Evolutionary conservation across 1,140 invertebrate species (phyloP), one percentile per base, ranked within the genome.

Genomic region (Drosophila virilis): DNA sequence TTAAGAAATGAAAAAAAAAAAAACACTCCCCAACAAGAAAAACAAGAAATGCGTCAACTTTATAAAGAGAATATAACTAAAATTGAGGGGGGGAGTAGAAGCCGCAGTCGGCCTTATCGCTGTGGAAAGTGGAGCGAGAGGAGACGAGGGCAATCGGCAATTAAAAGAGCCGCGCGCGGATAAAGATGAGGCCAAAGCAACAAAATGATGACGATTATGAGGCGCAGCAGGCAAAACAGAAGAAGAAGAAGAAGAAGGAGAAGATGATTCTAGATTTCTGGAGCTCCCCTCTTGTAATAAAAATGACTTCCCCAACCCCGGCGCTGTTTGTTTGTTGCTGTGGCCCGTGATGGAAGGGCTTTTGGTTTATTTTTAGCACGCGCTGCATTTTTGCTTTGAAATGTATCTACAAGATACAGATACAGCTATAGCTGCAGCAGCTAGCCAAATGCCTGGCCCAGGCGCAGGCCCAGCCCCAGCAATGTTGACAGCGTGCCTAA

Each of bases 381-480:
- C 33, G 64, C 50, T 69, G 68, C 68, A 71, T 61, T 70, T 68
- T 70, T n/a, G 62, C 69, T 72, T 72, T 66, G 69, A 72, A 72
- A 72, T 73, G 70, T 68, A 73, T 73, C 70, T 46, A 60, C 62
- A 73, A 73, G 70, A 67, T 73, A 42, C 70, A 66, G 15, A 35
- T 38, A 33, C 12, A 33, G 22, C 9, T 1, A n/a, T 32, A 33
- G 57, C n/a, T 13, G n/a, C 15, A 42, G 43, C 35, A 54, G 67
- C 55, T 58, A 66, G 55, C 33, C 58, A 70, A 54, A 62, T 62
- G 58, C 58, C 65, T 57, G 42, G 33, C 50, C 38, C 67, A 71
- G 48, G 15, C 51, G 15, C 51, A 22, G 54, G 8, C 28, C 9
- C 32, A 48, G 43, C 10, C 10, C 6, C 54, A 43, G 45, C 32